Base-by-base conservation (phyloP, 2,797 vertebrate species). In the Cynopterus sphinx region DNA sequence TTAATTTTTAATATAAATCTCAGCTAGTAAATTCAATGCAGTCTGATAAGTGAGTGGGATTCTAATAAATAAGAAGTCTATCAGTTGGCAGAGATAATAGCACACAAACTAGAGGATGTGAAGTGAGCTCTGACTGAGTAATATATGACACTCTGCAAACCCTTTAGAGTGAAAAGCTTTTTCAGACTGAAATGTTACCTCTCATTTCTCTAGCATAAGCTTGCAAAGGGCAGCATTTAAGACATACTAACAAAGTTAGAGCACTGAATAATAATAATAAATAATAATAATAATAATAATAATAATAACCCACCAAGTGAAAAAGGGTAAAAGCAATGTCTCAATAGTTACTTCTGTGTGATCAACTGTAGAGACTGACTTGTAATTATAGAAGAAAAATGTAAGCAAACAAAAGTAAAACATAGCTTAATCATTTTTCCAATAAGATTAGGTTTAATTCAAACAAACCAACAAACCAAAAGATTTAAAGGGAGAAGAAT, bases 341-440 rank as follows among this genome's bases (percentile, higher is more conserved):
- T 93, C 19, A 31, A 8, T 6, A 88, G 41, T 63, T 88, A 51
- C 17, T 89, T 86, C 39, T 75, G 15, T 63, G n/a, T 13, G 90
- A 88, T 24, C n/a, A 74, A 17, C 26, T 51, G 12, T n/a, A 91
- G 55, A 92, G 46, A 33, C 46, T 92, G 49, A 17, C 67, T 84
- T 77, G 17, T 68, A 89, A 91, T 31, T 55, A 36, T 0, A 83
- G 31, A 93, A 70, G 57, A 67, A 89, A 96, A 85, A 57, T 65
- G 2, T 22, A 63, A 87, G 59, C 63, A 82, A 82, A 75, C 39
- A 83, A 67, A 94, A 39, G 53, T 86, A 59, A 90, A 97, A 24
- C 28, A 26, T 49, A 67, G 22, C 22, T 93, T 61, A 79, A 46
- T 81, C 24, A 51, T 70, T 68, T 77, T 24, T 13, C 59, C 46